A percentile compares a stretch with the other conserved stretches of the same genome.
phyloP scores from a whole-genome alignment of 2,797 vertebrate genomes.

The Cossypha heuglini region DNA sequence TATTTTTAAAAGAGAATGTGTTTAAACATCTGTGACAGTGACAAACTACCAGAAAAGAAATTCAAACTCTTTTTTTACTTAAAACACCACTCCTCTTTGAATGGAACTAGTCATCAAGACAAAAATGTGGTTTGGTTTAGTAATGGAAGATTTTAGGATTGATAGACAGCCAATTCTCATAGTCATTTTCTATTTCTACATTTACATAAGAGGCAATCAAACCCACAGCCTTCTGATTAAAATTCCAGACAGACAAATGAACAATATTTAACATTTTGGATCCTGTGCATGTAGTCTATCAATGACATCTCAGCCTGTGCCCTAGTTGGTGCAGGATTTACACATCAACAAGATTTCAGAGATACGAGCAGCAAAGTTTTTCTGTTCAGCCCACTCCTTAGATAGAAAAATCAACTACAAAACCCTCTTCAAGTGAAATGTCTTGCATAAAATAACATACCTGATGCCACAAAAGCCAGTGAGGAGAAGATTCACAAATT shows the following conservation, averaged over 20 bases:
- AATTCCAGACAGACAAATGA: neutral
- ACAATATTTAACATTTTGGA: neutral
- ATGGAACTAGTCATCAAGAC: neutral
- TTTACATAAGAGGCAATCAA: neutral
- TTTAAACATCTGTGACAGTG: neutral
- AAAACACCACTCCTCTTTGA: neutral
- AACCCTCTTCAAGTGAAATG: neutral
- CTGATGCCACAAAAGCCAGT: neutral
- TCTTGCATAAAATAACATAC: neutral
- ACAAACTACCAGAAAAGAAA: neutral
- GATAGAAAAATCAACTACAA: neutral
- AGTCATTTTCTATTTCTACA: neutral
- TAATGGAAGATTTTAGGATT: neutral
- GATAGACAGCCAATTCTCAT: neutral
- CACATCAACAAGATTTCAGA: neutral
- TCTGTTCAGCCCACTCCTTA: neutral
- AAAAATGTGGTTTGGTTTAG: neutral
- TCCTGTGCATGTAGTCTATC: neutral
- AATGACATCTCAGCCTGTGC: neutral
- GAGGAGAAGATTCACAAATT: neutral
- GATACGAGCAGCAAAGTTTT: neutral
- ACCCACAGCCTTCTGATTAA: neutral
- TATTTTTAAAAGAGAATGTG: neutral
- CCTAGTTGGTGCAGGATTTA: neutral
- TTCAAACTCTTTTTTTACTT: neutral